A percentile compares a stretch with the other conserved stretches of the same genome.
Evolutionary conservation across 2,888 invertebrate genomes (phyloP).

Genomic region (Lordiphosa andalusiaca): DNA sequence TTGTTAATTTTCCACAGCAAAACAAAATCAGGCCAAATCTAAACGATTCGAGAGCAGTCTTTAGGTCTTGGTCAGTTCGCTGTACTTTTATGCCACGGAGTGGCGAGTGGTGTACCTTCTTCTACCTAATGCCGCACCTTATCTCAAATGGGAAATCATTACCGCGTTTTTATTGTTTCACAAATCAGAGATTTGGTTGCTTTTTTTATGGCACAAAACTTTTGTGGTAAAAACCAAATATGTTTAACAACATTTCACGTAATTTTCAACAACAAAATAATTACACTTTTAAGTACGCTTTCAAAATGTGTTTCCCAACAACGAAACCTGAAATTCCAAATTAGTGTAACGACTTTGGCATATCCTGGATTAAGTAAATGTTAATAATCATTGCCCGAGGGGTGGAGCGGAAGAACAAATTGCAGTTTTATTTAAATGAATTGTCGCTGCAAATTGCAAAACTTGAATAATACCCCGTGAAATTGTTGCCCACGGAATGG

Average conservation of each 20-base stretch:
- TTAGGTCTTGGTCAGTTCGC: conserved; percentile 26
- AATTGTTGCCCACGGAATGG: conserved; percentile 56
- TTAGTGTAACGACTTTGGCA: conserved; percentile 3
- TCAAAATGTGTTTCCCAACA: conserved; percentile 55
- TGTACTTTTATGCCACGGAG: conserved; percentile 20
- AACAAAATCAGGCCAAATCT: conserved; percentile 57
- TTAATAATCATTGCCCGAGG: conserved; percentile 51
- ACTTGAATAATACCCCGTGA: conserved; percentile 76
- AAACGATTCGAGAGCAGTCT: conserved; percentile 54
- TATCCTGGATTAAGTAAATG: conserved; percentile 45
- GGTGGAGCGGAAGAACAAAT: conserved; percentile 56
- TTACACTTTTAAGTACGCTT: conserved; percentile 65
- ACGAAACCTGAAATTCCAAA: conserved; percentile 11
- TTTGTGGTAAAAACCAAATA: conserved; percentile 56
- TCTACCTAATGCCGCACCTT: conserved; percentile 55
- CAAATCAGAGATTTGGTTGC: conserved; percentile 48
- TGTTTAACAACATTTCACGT: conserved; percentile 69
- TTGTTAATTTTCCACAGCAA: conserved; percentile 50
- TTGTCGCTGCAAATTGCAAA: conserved; percentile 50
- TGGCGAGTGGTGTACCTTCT: not conserved
- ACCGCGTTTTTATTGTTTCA: conserved; percentile 66
- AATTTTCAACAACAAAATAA: conserved; percentile 63
- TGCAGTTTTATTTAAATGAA: conserved; percentile 78
- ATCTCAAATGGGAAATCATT: conserved; percentile 74
- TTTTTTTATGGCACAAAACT: conserved; percentile 60